Base-by-base conservation (phyloP, 2,113 vertebrate genomes). In the Peromyscus maniculatus region DNA sequence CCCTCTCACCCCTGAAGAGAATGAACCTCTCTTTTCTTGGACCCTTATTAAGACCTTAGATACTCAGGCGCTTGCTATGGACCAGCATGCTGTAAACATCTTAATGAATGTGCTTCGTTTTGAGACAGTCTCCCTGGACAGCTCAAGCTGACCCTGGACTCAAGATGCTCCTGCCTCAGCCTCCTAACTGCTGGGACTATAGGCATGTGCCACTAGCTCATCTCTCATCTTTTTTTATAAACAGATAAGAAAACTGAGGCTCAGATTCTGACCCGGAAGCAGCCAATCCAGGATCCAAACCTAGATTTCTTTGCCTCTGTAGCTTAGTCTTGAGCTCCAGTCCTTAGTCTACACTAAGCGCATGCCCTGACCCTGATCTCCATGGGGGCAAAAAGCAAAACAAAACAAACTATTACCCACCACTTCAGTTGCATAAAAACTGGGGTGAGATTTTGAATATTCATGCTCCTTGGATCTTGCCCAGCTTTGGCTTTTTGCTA, bases 41-140 rank as follows among this genome's bases (percentile, higher is more conserved):
- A 67, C 46, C 88, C 39, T 82, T 57, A 89, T 17, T 74, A 95
- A 96, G 87, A 95, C 89, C 66, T 72, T 33, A 55, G 13, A 83
- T 39, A 39, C 69, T 67, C 24, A 9, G 59, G 57, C 66, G 71
- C 91, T 94, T 80, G 62, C 21, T 43, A 21, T 66, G 7, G 24
- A 8, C 36, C 74, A 95, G 87, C 8, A 82, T 13, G 57, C 22
- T 33, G n/a, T 72, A 72, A 93, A 52, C 52, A 84, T 66, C 75
- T 87, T 89, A 86, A 0, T 46, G 36, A 59, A 71, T 84, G 69
- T 24, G n/a, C 31, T 78, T 74, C n/a, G 39, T 59, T 90, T 74
- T 90, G n/a, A 77, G 55, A 46, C 1, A 89, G 24, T 55, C 55
- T 78, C 62, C 22, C 75, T 79, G 36, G 22, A 10, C 28, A 69